Evolutionary conservation across 2,888 invertebrate genomes (phyloP).

Genomic region (Bursaphelenchus okinawaensis): DNA sequence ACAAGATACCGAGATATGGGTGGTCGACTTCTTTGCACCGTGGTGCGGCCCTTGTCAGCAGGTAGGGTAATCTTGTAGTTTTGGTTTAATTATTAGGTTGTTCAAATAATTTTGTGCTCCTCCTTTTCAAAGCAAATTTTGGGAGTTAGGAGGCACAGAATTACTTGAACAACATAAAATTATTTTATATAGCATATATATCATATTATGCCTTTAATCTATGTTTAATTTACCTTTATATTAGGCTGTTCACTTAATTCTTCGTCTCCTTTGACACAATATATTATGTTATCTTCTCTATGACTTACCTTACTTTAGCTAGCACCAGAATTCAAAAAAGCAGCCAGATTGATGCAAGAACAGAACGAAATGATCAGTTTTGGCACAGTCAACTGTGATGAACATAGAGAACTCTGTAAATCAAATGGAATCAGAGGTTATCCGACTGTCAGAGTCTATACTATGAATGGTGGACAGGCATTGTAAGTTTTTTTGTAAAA

Average conservation of each 20-base stretch:
- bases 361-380: constrained; percentile 61
- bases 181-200: too few relatives aligned
- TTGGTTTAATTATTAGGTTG: too few relatives aligned
- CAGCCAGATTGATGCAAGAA: constrained; percentile 61
- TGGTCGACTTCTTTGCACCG: constrained; percentile 67
- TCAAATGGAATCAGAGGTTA: constrained; percentile 67
- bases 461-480: background rate
- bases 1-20: constrained; percentile 65
- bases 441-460: constrained; percentile 69
- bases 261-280: too few relatives aligned
- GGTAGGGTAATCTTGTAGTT: too few relatives aligned
- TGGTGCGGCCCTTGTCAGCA: constrained; percentile 74
- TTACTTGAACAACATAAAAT: too few relatives aligned
- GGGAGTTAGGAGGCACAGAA: too few relatives aligned
- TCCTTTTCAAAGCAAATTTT: too few relatives aligned
- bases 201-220: too few relatives aligned
- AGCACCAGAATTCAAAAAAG: constrained; percentile 67
- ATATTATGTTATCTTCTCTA: too few relatives aligned
- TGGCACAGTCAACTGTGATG: constrained; percentile 69
- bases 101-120: too few relatives aligned
- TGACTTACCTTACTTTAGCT: constrained; percentile 59
- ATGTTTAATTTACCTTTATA: too few relatives aligned
- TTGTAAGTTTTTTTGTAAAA: background rate
- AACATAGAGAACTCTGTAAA: constrained; percentile 64
- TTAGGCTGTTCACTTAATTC: too few relatives aligned